Evolutionary conservation across 2,888 invertebrate genomes (phyloP).

Genomic region (Limenitis camilla): DNA sequence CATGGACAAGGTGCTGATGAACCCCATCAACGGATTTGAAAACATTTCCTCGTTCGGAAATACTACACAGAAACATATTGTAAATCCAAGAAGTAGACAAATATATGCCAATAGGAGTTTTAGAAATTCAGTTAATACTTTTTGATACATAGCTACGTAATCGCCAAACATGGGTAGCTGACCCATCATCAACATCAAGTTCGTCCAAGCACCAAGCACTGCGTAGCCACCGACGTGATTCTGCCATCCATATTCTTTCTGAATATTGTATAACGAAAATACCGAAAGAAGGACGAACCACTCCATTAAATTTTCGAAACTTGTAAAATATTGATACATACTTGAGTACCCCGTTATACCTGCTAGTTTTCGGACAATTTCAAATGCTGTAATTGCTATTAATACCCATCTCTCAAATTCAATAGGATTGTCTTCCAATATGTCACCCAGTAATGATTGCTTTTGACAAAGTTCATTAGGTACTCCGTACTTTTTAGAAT

Average conservation of each 20-base stretch:
- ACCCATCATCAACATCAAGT: slow-evolving; percentile 91
- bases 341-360: slow-evolving; percentile 88
- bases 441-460: slow-evolving; percentile 81
- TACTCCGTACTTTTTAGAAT: slow-evolving; percentile 67
- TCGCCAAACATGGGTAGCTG: slow-evolving; percentile 91
- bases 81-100: slow-evolving; percentile 87
- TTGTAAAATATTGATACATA: slow-evolving; percentile 84
- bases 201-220: slow-evolving; percentile 89
- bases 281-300: slow-evolving; percentile 91
- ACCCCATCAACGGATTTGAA: slow-evolving; percentile 87
- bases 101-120: slow-evolving; percentile 87
- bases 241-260: slow-evolving; percentile 87
- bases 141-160: slow-evolving; percentile 93
- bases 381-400: slow-evolving; percentile 83
- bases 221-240: slow-evolving; percentile 91
- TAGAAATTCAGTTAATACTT: slow-evolving; percentile 88
- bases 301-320: slow-evolving; percentile 88
- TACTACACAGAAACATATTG: slow-evolving; percentile 90
- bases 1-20: slow-evolving; percentile 89
- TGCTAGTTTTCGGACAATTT: slow-evolving; percentile 84
- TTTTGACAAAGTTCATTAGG: slow-evolving; percentile 82
- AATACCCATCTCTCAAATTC: slow-evolving; percentile 87
- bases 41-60: slow-evolving; percentile 88
- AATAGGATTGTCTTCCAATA: slow-evolving; percentile 83
- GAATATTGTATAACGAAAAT: slow-evolving; percentile 85